phyloP scores from a whole-genome alignment of 1,140 invertebrate species.

The Drosophila bifasciata region DNA sequence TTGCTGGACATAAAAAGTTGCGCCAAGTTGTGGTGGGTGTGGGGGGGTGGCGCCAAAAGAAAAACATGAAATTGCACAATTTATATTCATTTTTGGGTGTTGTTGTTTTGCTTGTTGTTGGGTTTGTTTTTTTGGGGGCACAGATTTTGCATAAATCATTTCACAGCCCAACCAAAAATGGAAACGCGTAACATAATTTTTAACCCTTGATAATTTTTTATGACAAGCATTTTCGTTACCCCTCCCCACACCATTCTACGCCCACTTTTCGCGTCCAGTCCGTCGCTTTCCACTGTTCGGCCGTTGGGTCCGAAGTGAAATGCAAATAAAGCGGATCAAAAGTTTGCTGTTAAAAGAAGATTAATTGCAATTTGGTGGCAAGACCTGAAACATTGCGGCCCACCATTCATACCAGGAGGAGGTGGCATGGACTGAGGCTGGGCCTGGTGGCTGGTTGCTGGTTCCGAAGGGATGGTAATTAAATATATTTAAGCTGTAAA shows the following conservation, averaged over 20 bases:
- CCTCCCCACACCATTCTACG: neutral
- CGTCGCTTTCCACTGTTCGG: constrained; percentile 15
- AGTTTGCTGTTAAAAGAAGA: constrained; percentile 81
- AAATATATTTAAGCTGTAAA: constrained; percentile 82
- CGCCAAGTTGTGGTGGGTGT: constrained; percentile 33
- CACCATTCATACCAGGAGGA: constrained; percentile 1
- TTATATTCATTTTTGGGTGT: constrained; percentile 80
- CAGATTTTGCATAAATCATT: constrained; percentile 82
- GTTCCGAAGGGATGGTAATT: constrained; percentile 67
- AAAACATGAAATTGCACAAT: constrained; percentile 77
- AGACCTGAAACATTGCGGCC: constrained; percentile 50
- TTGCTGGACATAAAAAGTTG: constrained; percentile 73
- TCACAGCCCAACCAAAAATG: constrained; percentile 71
- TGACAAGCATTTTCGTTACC: constrained; percentile 76
- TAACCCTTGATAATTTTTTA: constrained; percentile 82
- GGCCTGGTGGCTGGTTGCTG: constrained; percentile 8
- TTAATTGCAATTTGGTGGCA: constrained; percentile 81
- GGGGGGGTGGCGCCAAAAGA: too few relatives aligned
- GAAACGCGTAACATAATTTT: constrained; percentile 81
- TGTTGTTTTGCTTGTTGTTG: constrained; percentile 26
- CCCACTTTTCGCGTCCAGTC: neutral
- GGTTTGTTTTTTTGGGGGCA: constrained; percentile 52
- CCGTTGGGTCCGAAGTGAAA: constrained; percentile 70
- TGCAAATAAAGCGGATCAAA: constrained; percentile 81
- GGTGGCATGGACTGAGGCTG: constrained; percentile 3